Evolutionary conservation across 2,113 vertebrate genomes (phyloP).

Genomic region (Chiloscyllium plagiosum): DNA sequence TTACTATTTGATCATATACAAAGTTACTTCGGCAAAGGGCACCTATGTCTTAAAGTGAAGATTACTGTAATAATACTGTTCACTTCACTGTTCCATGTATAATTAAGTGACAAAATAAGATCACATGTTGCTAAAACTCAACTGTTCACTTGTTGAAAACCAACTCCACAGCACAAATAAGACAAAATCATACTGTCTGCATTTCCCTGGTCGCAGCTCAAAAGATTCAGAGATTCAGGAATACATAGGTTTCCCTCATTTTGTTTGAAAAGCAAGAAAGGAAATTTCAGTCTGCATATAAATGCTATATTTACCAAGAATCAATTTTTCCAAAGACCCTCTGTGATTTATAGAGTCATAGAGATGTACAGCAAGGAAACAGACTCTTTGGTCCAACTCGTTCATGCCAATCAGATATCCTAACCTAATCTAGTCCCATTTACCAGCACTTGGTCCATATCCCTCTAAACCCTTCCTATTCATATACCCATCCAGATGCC

Average conservation of each 20-base stretch:
- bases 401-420: too few species aligned
- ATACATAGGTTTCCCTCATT: background rate
- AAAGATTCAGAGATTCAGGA: background rate
- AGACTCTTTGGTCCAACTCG: too few species aligned
- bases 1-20: background rate
- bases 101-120: background rate
- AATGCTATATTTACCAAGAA: background rate
- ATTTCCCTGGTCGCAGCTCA: background rate
- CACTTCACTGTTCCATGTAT: background rate
- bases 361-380: too few species aligned
- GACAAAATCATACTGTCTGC: background rate
- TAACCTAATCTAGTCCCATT: too few species aligned
- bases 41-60: background rate
- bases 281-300: background rate
- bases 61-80: background rate
- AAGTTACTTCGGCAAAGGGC: background rate
- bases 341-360: background rate
- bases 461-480: too few species aligned
- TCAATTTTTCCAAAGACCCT: background rate
- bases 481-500: too few species aligned
- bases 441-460: too few species aligned
- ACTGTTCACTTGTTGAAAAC: background rate
- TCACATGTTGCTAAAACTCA: background rate
- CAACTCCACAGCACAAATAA: background rate
- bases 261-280: background rate